Evolutionary conservation across 2,888 invertebrate genomes (phyloP).

Genomic region (Nemotelus pantherinus): DNA sequence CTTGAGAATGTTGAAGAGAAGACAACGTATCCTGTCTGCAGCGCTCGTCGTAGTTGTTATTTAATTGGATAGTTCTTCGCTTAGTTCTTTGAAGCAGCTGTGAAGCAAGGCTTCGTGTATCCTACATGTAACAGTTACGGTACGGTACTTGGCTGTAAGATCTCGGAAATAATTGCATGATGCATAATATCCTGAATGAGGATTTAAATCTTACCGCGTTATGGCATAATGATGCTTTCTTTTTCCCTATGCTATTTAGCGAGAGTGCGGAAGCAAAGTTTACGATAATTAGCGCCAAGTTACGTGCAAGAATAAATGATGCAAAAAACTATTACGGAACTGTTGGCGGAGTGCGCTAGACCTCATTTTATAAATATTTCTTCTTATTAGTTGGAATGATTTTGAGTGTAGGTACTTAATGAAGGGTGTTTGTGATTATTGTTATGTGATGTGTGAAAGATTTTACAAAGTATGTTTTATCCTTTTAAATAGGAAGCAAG

Average conservation of each 20-base stretch:
- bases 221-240: conserved; percentile 38
- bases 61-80: conserved; percentile 41
- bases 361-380: conserved; percentile 46
- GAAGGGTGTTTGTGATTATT: too few species aligned
- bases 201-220: conserved; percentile 42
- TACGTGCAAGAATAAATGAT: conserved; percentile 15
- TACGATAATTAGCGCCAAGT: conserved; percentile 10
- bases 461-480: too few species aligned
- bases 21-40: conserved; percentile 13
- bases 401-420: too few species aligned
- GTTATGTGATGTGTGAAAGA: too few species aligned
- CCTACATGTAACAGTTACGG: background rate
- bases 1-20: background rate
- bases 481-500: too few species aligned
- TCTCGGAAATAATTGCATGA: conserved; percentile 50
- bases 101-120: background rate
- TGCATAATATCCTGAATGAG: conserved; percentile 38
- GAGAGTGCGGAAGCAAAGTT: conserved; percentile 34
- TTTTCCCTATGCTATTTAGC: conserved; percentile 12
- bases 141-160: conserved; percentile 30
- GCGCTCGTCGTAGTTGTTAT: conserved; percentile 30
- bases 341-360: conserved; percentile 34
- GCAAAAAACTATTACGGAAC: background rate
- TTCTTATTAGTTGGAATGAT: background rate
- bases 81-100: background rate